Conservation (phyloP, 2,797 vertebrate species). For the Cynodonichthys magdalenae region DNA sequence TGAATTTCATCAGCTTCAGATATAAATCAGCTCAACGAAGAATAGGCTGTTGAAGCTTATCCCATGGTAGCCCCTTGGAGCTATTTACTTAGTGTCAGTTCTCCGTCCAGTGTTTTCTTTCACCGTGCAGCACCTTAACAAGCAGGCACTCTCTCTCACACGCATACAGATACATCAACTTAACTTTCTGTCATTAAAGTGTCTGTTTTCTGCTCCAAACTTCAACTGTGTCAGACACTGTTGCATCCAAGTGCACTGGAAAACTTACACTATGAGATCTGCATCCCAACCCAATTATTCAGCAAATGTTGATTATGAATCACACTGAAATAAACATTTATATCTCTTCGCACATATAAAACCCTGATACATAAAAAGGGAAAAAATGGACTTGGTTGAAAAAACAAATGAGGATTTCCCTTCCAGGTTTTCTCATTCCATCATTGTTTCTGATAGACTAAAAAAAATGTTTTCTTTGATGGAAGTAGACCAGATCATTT, state of each 20-base stretch:
- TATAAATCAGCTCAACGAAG: conserved; percentile 40
- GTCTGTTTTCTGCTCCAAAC: conserved; percentile 72
- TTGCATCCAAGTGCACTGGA: neutral
- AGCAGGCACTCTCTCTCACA: conserved; percentile 50
- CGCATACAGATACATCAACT: conserved; percentile 66
- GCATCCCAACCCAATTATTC: too few species aligned
- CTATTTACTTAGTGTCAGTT: conserved; percentile 49
- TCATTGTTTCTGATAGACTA: too few species aligned
- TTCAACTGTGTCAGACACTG: conserved; percentile 62
- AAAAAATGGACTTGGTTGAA: too few species aligned
- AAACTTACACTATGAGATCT: too few species aligned
- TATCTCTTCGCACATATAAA: too few species aligned
- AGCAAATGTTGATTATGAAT: too few species aligned
- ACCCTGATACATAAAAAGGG: too few species aligned
- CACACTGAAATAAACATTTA: too few species aligned
- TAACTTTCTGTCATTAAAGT: conserved; percentile 71
- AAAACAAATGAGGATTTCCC: too few species aligned
- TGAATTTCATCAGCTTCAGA: conserved; percentile 45
- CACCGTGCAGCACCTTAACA: conserved; percentile 51
- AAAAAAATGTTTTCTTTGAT: neutral
- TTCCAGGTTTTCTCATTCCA: too few species aligned
- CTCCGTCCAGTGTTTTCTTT: conserved; percentile 48
- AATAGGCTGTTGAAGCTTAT: conserved; percentile 50
- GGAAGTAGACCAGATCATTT: conserved; percentile 2
- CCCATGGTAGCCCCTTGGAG: conserved; percentile 45